Conservation (phyloP, 2,797 vertebrate genomes). For the Allobates femoralis region DNA sequence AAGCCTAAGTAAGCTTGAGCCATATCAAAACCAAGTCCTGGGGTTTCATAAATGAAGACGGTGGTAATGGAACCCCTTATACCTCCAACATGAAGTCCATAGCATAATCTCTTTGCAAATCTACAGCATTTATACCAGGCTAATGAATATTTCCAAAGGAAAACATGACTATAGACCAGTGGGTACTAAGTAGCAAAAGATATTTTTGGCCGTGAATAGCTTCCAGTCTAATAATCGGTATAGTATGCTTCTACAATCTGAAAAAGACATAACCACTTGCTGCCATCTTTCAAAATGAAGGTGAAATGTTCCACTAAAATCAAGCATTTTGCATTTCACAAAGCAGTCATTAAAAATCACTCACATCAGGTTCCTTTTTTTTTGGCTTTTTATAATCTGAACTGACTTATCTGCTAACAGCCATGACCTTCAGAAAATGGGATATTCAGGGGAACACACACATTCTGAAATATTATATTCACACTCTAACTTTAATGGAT, state of each 20-base stretch:
- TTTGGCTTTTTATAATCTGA: conserved; percentile 18
- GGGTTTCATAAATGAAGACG: conserved; percentile 58
- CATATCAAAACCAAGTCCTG: conserved; percentile 59
- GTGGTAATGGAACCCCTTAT: conserved; percentile 60
- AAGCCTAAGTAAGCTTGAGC: conserved; percentile 59
- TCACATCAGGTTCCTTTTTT: conserved; percentile 18
- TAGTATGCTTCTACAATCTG: conserved; percentile 32
- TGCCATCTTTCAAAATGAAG: conserved; percentile 36
- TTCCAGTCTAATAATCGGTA: conserved; percentile 49
- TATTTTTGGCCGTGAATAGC: conserved; percentile 58
- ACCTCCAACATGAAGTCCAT: conserved; percentile 52
- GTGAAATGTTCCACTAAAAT: conserved; percentile 21
- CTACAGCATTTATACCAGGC: conserved; percentile 49
- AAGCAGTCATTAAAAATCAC: conserved; percentile 23
- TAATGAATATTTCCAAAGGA: conserved; percentile 61
- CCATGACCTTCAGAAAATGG: conserved; percentile 40
- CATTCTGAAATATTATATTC: background rate
- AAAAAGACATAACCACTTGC: conserved; percentile 35
- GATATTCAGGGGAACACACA: background rate
- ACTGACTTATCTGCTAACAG: conserved; percentile 21
- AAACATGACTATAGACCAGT: conserved; percentile 60
- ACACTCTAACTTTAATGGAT: background rate
- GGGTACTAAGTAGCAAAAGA: conserved; percentile 56
- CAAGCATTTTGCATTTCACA: conserved; percentile 31
- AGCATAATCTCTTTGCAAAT: conserved; percentile 57